phyloP scores from a whole-genome alignment of 1,140 invertebrate genomes.

The Drosophila nebulosa region DNA sequence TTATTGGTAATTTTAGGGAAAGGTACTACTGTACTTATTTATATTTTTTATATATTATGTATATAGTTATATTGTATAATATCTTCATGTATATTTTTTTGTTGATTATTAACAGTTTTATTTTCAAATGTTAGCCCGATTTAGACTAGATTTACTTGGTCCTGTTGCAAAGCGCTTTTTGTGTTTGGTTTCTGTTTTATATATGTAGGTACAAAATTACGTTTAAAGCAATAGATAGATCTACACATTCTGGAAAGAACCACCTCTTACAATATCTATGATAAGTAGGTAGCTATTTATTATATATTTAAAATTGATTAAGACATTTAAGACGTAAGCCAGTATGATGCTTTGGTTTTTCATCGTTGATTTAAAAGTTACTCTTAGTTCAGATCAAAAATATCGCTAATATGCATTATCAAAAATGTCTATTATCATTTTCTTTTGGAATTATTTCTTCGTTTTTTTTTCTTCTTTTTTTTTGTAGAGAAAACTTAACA shows the following conservation, averaged over 20 bases:
- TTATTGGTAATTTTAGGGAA: conserved; percentile 24
- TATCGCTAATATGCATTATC: neutral
- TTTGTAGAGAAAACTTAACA: neutral
- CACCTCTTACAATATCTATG: neutral
- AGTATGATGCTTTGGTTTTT: neutral
- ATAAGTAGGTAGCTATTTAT: neutral
- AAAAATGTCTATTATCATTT: neutral
- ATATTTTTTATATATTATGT: neutral
- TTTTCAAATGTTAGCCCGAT: neutral
- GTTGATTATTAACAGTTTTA: neutral
- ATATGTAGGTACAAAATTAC: neutral
- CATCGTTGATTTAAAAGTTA: neutral
- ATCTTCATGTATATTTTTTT: neutral
- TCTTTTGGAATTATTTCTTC: neutral
- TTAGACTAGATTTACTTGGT: conserved; percentile 3
- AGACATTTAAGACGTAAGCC: neutral
- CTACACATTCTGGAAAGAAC: neutral
- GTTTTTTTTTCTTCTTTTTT: neutral
- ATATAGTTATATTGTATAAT: neutral
- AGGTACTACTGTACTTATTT: conserved; percentile 4
- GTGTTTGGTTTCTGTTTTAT: neutral
- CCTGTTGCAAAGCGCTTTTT: conserved; percentile 6
- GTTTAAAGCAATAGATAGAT: neutral
- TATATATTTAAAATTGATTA: neutral
- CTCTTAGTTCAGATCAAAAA: neutral